Base-by-base conservation (phyloP, 2,113 vertebrate species). In the Chaenogobius annularis region DNA sequence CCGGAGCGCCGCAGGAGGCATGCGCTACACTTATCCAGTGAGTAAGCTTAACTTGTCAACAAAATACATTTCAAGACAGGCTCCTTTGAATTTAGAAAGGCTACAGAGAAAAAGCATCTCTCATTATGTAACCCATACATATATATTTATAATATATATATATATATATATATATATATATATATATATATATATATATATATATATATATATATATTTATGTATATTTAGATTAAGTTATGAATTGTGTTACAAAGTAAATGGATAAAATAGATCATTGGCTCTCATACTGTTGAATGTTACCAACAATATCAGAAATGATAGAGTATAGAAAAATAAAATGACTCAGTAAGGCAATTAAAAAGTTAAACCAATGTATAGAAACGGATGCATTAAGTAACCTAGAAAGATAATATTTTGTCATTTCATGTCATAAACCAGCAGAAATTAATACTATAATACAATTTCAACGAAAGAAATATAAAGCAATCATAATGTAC, bases 11-110 rank as follows among this genome's bases (percentile, higher is more conserved):
- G 37, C 68, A 35, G 70, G 66, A 66, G 20, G 66, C 70, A 8
- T 81, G 69, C 68, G 46, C 75, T 48, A 52, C 71, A 70, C 61
- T 61, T 20, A 40, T 76, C 72, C 74, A 68, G 65, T 70, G 73
- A 65, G 70, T 78, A 69, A 74, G 59, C 80, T 84, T 85, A 82
- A 72, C 72, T 72, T 78, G 75, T 88, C 71, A 78, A 72, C 80
- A 73, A 64, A 26, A 55, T 63, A 56, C 47, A 10, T 52, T 79
- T 81, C 70, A 64, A 58, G 66, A 67, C 73, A 56, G 74, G n/a
- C 71, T 82, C 55, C 47, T 78, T 74, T 75, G 59, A 19, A 47
- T 13, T 22, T 56, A 23, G 55, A 11, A 56, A 56, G 22, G 22
- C 22, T 23, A 56, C 20, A 10, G 10, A 56, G 55, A 56, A 56